Percentiles rank a stretch among this genome's conserved stretches.
Evolutionary conservation across 1,140 invertebrate species (phyloP).

Genomic region (Frieseomelitta varia): DNA sequence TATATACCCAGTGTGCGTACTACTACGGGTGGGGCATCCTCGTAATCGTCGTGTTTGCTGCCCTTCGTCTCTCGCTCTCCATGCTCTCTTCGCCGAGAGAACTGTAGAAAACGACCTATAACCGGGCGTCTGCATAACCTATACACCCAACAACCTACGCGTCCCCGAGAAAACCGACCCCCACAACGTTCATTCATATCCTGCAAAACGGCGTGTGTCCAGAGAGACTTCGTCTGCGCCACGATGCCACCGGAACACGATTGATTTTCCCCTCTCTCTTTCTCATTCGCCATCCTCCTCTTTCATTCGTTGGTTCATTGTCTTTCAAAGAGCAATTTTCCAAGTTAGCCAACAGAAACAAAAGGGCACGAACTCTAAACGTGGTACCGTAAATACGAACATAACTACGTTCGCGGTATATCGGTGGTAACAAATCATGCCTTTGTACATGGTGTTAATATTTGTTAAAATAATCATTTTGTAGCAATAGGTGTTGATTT

Average conservation of each 20-base stretch:
- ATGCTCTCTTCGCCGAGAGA: conserved; percentile 16
- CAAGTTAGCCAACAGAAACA: no score
- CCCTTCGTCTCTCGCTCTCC: conserved; percentile 40
- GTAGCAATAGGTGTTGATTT: no score
- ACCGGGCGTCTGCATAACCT: not conserved
- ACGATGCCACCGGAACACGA: not conserved
- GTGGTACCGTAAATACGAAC: no score
- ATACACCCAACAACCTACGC: conserved; percentile 8
- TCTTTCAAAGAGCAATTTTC: not conserved
- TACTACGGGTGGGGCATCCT: conserved; percentile 58
- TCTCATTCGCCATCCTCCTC: not conserved
- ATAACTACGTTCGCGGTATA: no score
- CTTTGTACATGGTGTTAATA: no score
- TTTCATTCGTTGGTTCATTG: not conserved
- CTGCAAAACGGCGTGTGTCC: conserved; percentile 34
- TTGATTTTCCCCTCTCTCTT: not conserved
- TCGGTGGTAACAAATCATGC: no score
- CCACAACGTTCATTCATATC: conserved; percentile 60
- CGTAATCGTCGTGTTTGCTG: conserved; percentile 52
- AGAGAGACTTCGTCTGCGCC: conserved; percentile 13
- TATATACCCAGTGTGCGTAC: conserved; percentile 39
- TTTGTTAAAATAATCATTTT: no score
- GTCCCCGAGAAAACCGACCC: conserved; percentile 43
- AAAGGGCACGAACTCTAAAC: no score
- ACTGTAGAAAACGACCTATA: conserved; percentile 35